phyloP scores from a whole-genome alignment of 1,140 invertebrate species.

The Maniola jurtina region DNA sequence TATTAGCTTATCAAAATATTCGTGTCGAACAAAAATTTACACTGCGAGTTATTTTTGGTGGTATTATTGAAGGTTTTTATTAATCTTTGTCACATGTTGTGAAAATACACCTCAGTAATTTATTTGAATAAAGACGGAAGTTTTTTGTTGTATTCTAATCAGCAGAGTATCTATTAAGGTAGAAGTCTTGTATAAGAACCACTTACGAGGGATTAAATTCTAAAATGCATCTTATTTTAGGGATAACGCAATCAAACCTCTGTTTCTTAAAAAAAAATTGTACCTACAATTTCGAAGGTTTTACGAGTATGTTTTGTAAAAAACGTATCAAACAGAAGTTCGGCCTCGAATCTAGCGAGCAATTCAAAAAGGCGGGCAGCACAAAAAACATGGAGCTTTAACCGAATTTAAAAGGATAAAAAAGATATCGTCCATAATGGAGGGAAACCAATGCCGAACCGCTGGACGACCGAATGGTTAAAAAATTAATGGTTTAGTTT shows the following conservation, averaged over 20 bases:
- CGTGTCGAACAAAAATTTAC: constrained; percentile 13
- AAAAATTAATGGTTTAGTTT: background rate
- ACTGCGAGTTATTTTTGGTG: constrained; percentile 3
- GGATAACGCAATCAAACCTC: too few species aligned
- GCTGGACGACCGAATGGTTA: background rate
- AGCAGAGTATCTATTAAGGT: too few species aligned
- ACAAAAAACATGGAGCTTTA: background rate
- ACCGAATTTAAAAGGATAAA: background rate
- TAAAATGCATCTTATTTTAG: too few species aligned
- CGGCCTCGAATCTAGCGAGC: background rate
- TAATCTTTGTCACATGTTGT: background rate
- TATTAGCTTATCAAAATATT: constrained; percentile 31
- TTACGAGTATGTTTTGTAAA: too few species aligned
- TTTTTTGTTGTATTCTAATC: too few species aligned
- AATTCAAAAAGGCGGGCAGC: background rate
- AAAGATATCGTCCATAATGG: background rate
- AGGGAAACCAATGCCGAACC: background rate
- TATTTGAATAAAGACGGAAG: too few species aligned
- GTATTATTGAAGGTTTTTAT: background rate
- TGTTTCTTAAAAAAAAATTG: too few species aligned
- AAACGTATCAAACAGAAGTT: too few species aligned
- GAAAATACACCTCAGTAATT: background rate
- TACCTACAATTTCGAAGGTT: too few species aligned
- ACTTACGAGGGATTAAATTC: too few species aligned
- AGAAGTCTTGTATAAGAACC: too few species aligned